Evolutionary conservation across 2,797 vertebrate genomes (phyloP).

Genomic region (Pygocentrus nattereri): DNA sequence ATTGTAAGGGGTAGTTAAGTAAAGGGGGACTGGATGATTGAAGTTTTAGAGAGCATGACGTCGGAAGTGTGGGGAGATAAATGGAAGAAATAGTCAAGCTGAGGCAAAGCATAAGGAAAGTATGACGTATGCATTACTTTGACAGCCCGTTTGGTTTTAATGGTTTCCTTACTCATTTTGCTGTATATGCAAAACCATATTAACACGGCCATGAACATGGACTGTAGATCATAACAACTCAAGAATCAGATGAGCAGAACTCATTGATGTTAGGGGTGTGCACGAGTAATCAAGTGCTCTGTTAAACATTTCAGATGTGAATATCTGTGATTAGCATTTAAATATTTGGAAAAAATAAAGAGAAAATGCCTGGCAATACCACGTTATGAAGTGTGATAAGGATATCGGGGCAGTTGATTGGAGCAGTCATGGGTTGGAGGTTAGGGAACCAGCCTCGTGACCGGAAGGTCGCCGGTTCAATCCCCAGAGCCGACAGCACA

Average conservation of each 20-base stretch:
- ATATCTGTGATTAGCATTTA: no score
- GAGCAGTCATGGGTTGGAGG: no score
- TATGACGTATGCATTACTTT: background rate
- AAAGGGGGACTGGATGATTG: background rate
- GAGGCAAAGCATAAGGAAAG: background rate
- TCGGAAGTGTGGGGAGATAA: background rate
- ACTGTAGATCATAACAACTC: background rate
- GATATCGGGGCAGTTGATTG: no score
- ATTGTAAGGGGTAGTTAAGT: background rate
- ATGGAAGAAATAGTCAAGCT: background rate
- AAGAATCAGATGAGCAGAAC: background rate
- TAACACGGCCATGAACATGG: background rate
- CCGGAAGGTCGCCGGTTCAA: no score
- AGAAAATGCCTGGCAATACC: no score
- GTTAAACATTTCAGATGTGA: background rate
- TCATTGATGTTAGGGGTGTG: background rate
- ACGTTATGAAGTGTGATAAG: no score
- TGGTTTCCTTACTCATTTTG: background rate
- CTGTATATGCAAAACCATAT: background rate
- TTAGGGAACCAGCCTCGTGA: no score
- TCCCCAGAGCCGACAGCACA: no score
- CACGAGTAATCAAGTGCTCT: background rate
- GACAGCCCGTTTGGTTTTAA: background rate
- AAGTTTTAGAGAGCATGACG: slow-evolving; percentile 2
- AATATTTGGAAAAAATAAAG: no score